Base-by-base conservation (phyloP, 2,888 invertebrate genomes). In the Colletes collaris region DNA sequence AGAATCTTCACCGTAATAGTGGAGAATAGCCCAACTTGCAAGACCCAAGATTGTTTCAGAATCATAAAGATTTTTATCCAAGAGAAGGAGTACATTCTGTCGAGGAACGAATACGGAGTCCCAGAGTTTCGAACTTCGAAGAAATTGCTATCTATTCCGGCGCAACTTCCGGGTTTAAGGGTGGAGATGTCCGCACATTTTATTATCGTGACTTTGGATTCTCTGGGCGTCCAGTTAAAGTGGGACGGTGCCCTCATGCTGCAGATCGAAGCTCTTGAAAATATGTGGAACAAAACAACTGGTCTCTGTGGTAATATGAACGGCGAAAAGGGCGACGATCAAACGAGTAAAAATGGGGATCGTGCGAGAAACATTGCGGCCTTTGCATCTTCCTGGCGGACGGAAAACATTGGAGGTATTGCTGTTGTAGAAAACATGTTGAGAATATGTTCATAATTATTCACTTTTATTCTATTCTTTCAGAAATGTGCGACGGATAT, bases 291-390 rank as follows among this genome's bases (percentile, higher is more conserved):
- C 88, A 95, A 96, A 87, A 96, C 97, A 0, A 95, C 95, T 79
- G 98, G 98, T 70, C 93, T 98, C 0, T 98, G 98, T 90, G 98
- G 98, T 0, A 94, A 94, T 0, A 93, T 97, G 85, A 96, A 98
- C 91, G 96, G 96, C 0, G 94, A 95, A 87, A 92, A 94, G 5
- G 93, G 93, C 7, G 96, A 97, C 89, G 98, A 98, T 91, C 94
- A 97, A 82, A 91, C 93, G 49, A 95, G 95, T 0, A 94, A 94
- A 86, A 95, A 95, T 49, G 96, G 95, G 0, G 93, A 91, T 0
- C 87, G 93, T 6, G 92, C 93, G 0, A 58, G 93, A 88, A 88
- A 87, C 76, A 93, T 95, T 35, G 89, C 94, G 0, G 94, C 94
- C 0, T 92, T 95, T 69, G 95, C 95, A 0, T 93, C 94, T 0